phyloP scores from a whole-genome alignment of 2,797 vertebrate species.

The Antrozous pallidus region DNA sequence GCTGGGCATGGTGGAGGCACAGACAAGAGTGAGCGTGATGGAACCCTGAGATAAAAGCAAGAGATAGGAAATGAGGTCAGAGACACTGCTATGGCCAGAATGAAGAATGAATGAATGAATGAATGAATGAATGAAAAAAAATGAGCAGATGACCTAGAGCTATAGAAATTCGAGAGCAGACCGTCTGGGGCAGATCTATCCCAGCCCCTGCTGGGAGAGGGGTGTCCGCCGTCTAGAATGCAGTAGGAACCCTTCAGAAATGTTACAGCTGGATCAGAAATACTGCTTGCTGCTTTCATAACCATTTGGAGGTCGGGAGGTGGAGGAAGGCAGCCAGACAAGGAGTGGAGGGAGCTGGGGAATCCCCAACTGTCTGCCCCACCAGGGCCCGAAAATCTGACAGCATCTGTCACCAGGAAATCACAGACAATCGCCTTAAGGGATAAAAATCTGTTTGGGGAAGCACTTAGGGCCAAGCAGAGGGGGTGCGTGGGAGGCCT shows the following conservation, averaged over 20 bases:
- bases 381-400: constrained; percentile 12
- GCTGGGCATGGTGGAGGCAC: not conserved
- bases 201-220: not conserved
- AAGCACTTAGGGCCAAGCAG: constrained; percentile 21
- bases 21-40: not conserved
- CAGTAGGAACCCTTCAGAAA: not conserved
- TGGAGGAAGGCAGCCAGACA: not conserved
- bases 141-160: not conserved
- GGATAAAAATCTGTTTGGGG: constrained; percentile 7
- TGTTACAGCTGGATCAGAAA: constrained; percentile 38
- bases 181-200: not conserved
- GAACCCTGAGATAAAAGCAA: not conserved
- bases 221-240: not conserved
- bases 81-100: not conserved
- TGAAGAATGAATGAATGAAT: not conserved
- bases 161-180: not conserved
- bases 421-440: constrained; percentile 61
- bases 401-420: constrained; percentile 65
- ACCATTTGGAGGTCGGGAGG: not conserved
- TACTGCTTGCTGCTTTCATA: not conserved
- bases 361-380: not conserved
- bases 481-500: not conserved
- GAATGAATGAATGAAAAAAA: not conserved
- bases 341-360: constrained; percentile 40
- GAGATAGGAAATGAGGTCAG: not conserved